Evolutionary conservation across 2,797 vertebrate species (phyloP), one percentile per base, ranked within the genome.

Genomic region (Phataginus tetradactyla): DNA sequence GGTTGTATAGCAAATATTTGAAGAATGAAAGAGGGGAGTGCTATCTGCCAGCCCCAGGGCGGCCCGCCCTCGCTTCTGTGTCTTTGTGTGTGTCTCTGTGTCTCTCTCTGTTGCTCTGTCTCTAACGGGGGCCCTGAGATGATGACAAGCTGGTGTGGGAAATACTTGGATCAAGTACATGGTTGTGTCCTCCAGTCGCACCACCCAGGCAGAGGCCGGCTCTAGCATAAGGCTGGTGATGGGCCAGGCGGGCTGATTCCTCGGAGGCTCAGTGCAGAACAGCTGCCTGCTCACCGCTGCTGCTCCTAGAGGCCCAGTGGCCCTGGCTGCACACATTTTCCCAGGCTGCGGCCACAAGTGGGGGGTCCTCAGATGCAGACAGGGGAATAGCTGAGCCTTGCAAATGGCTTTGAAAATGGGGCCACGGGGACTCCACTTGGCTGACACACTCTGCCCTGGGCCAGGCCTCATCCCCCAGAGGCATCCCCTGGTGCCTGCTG

Each of bases 351-450:
- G 92, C 75, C 37, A 0, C n/a, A n/a, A 95, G 92, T 96, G 91
- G 97, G 96, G 96, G 95, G 91, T 96, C 97, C 86, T 94, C 14
- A 1, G 84, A 61, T 61, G 4, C 29, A 96, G 96, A 96, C 96
- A 97, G 94, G 97, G 91, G n/a, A 94, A 95, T 29, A 96, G 90
- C 97, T 97, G 94, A 92, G 94, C 88, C 83, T 91, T 94, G 95
- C 86, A 91, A 96, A 97, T 75, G 91, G 69, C 94, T 97, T 97
- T 96, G 96, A 94, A 97, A 96, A 98, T 90, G 83, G 86, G 92
- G 39, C 97, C 71, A 7, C 1, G 14, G 97, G 96, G 97, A 98
- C 96, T 96, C 95, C 78, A 71, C 66, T 97, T 96, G 96, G 96
- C 97, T 97, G 91, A 96, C 95, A 96, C 86, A 91, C 74, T 83